Percentiles rank a stretch among this genome's conserved stretches.
These are phyloP conservation scores for Marmota monax DNA, from an alignment of 2,113 vertebrate genomes.

Conservation along the genomic window DNA sequence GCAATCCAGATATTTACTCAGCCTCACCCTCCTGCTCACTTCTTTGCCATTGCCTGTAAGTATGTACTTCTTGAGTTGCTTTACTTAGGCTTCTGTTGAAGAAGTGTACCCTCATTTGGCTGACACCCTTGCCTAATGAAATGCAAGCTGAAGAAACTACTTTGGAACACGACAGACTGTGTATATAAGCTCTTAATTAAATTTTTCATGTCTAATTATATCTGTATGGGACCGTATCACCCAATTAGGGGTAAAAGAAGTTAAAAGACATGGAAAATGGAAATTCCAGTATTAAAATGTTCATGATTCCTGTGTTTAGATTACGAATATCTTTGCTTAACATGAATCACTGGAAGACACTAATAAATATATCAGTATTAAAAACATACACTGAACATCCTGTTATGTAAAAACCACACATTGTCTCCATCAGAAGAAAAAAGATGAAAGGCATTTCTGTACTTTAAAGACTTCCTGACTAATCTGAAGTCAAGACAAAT, in stretches of 20 bases:
- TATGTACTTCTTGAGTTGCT: not conserved
- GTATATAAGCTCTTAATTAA: not conserved
- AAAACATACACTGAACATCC: constrained; percentile 6
- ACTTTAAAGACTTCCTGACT: not conserved
- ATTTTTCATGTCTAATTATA: not conserved
- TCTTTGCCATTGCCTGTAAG: not conserved
- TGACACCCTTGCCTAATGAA: not conserved
- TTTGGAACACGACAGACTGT: not conserved
- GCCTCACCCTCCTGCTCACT: not conserved
- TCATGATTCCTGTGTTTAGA: not conserved
- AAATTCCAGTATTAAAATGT: not conserved
- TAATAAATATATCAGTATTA: not conserved
- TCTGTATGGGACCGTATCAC: not conserved
- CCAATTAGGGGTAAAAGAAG: not conserved
- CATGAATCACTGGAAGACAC: not conserved
- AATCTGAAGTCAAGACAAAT: not conserved
- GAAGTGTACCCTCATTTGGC: not conserved
- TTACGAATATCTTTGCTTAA: not conserved
- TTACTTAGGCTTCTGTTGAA: not conserved
- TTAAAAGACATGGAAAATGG: not conserved
- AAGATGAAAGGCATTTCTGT: not conserved
- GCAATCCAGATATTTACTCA: not conserved
- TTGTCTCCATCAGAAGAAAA: not conserved
- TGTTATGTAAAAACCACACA: constrained; percentile 6
- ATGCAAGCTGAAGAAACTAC: not conserved